These are phyloP conservation scores for Gymnarchus niloticus DNA, from an alignment of 2,113 vertebrate species.

Conservation along the genomic window DNA sequence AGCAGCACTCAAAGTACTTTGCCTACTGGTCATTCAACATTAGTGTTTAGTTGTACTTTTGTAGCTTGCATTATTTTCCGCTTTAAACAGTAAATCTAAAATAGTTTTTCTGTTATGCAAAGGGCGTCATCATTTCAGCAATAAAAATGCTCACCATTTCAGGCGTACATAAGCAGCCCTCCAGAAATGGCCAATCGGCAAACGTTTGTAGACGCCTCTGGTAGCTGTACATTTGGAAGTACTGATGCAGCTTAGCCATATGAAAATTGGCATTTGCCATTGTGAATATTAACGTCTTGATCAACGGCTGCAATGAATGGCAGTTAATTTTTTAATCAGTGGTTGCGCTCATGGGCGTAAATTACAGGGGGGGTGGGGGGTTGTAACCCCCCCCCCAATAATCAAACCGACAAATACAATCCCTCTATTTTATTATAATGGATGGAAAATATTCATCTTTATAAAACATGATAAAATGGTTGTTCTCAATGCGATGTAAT, in stretches of 20 bases:
- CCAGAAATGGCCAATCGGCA: slow-evolving; percentile 67
- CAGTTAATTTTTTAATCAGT: neutral
- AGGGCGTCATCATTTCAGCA: neutral
- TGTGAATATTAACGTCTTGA: slow-evolving; percentile 19
- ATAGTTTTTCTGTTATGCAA: neutral
- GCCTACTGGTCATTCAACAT: neutral
- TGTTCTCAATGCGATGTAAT: no score
- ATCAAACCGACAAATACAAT: no score
- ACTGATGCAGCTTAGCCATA: slow-evolving; percentile 36
- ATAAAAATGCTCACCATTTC: slow-evolving; percentile 61
- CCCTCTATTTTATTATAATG: no score
- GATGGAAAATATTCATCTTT: no score
- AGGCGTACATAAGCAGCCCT: slow-evolving; percentile 68
- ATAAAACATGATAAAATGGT: no score
- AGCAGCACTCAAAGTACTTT: neutral
- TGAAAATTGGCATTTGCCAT: slow-evolving; percentile 24
- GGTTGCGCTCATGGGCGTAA: no score
- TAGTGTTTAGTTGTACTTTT: neutral
- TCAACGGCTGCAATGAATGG: slow-evolving; percentile 28
- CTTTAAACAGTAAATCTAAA: neutral
- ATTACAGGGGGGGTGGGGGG: no score
- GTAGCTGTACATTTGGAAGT: slow-evolving; percentile 63
- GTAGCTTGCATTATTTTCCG: neutral
- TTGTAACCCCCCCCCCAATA: no score
- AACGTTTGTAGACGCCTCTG: slow-evolving; percentile 63